Evolutionary conservation across 2,888 invertebrate genomes (phyloP).

Genomic region (Plemyria rubiginata): DNA sequence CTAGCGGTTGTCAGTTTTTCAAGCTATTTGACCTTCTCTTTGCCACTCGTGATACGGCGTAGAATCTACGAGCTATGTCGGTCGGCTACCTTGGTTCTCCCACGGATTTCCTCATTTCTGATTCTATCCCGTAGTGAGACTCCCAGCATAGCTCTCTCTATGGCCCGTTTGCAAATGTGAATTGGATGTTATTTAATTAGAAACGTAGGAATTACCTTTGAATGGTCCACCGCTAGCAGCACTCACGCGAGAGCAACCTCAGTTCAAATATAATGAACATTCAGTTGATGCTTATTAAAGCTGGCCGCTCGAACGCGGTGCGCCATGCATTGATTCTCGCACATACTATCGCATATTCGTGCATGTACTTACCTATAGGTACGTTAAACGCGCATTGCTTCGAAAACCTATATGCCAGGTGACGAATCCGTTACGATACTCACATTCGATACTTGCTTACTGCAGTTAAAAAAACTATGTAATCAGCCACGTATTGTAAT

Average conservation of each 20-base stretch:
- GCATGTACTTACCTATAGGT: too few relatives aligned
- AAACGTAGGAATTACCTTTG: neutral
- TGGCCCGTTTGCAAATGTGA: too few relatives aligned
- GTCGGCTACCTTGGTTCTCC: too few relatives aligned
- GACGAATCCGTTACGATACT: neutral
- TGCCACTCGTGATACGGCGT: too few relatives aligned
- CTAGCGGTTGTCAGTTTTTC: too few relatives aligned
- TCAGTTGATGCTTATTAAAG: slow-evolving; percentile 4
- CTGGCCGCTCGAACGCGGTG: neutral
- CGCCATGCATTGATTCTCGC: neutral
- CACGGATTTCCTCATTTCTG: too few relatives aligned
- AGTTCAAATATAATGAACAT: slow-evolving; percentile 14
- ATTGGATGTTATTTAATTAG: neutral
- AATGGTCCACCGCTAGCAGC: neutral
- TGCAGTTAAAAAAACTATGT: too few relatives aligned
- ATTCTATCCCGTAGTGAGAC: too few relatives aligned
- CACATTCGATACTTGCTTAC: neutral
- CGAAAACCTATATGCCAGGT: slow-evolving; percentile 16
- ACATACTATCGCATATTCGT: slow-evolving; percentile 1
- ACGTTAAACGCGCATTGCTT: neutral
- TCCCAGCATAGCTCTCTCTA: too few relatives aligned
- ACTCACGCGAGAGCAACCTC: slow-evolving; percentile 5
- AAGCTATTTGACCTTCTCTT: too few relatives aligned
- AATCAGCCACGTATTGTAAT: too few relatives aligned
- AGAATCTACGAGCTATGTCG: too few relatives aligned